These are phyloP conservation scores for Aleiodes sp. DNA, from an alignment of 1,140 invertebrate species.

Conservation along the genomic window DNA sequence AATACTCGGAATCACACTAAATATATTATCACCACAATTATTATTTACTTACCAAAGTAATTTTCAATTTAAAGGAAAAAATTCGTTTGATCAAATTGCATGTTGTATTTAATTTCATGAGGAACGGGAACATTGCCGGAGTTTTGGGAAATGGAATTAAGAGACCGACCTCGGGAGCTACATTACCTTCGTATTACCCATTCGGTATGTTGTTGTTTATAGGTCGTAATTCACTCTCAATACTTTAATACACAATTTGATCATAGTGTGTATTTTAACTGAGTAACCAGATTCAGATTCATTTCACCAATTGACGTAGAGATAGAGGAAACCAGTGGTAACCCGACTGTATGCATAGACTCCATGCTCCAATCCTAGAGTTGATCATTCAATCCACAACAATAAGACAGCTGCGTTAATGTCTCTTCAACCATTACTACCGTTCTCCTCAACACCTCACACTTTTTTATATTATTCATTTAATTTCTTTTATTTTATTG, in stretches of 20 bases:
- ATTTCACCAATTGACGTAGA: constrained; percentile 62
- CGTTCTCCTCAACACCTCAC: constrained; percentile 44
- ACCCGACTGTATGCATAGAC: constrained; percentile 61
- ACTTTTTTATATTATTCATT: no score
- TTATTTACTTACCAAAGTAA: background rate
- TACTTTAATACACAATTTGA: constrained; percentile 59
- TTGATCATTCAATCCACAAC: constrained; percentile 66
- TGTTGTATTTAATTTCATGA: no score
- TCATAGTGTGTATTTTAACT: constrained; percentile 60
- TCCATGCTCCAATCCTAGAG: constrained; percentile 65
- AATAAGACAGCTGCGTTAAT: constrained; percentile 68
- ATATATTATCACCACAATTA: background rate
- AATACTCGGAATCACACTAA: constrained; percentile 5
- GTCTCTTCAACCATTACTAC: constrained; percentile 54
- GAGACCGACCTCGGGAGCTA: constrained; percentile 66
- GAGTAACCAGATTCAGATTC: constrained; percentile 65
- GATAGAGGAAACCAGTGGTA: constrained; percentile 60
- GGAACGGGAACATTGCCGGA: constrained; percentile 2
- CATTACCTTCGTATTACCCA: constrained; percentile 66
- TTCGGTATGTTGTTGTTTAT: constrained; percentile 63
- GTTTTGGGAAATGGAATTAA: no score
- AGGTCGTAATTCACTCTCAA: constrained; percentile 65
- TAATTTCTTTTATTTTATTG: constrained; percentile 36
- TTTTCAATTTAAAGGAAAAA: no score
- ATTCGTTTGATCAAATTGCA: no score